These are phyloP conservation scores for Drosophila erecta DNA, from an alignment of 1,140 invertebrate species.

Conservation along the genomic window DNA sequence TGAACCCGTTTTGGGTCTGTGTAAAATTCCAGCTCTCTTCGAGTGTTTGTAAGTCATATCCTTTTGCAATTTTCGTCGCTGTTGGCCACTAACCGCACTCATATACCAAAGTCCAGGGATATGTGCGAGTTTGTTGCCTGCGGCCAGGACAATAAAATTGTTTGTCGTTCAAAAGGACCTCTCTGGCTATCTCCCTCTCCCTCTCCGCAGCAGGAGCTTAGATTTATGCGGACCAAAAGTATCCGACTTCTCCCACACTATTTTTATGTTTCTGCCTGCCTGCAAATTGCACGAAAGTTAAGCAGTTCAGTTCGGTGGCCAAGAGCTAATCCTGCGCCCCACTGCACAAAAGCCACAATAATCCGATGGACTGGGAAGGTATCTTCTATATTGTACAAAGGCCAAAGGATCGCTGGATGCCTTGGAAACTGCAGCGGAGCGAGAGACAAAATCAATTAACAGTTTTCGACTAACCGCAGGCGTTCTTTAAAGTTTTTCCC, in stretches of 20 bases:
- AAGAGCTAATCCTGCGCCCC: slow-evolving; percentile 74
- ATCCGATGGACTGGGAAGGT: slow-evolving; percentile 24
- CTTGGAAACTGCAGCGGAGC: slow-evolving; percentile 25
- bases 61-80: slow-evolving; percentile 79
- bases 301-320: slow-evolving; percentile 72
- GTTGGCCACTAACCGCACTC: slow-evolving; percentile 74
- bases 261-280: slow-evolving; percentile 23
- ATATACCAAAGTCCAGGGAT: slow-evolving; percentile 63
- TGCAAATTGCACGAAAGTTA: slow-evolving; percentile 81
- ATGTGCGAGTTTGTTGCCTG: slow-evolving; percentile 26
- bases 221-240: slow-evolving; percentile 72
- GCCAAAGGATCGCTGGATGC: slow-evolving; percentile 23
- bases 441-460: slow-evolving; percentile 77
- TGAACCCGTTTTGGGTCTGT: slow-evolving; percentile 11
- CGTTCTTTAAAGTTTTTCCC: slow-evolving; percentile 32
- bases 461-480: slow-evolving; percentile 59
- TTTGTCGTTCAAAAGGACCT: slow-evolving; percentile 72
- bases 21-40: not conserved
- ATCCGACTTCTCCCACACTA: slow-evolving; percentile 55
- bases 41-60: slow-evolving; percentile 69
- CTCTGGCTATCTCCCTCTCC: slow-evolving; percentile 19
- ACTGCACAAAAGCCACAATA: slow-evolving; percentile 74
- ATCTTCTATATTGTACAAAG: not conserved
- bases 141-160: slow-evolving; percentile 74
- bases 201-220: slow-evolving; percentile 22